A percentile compares a stretch with the other conserved stretches of the same genome.
Evolutionary conservation across 2,797 vertebrate genomes (phyloP).

Genomic region (Alcedo quadribrachys): DNA sequence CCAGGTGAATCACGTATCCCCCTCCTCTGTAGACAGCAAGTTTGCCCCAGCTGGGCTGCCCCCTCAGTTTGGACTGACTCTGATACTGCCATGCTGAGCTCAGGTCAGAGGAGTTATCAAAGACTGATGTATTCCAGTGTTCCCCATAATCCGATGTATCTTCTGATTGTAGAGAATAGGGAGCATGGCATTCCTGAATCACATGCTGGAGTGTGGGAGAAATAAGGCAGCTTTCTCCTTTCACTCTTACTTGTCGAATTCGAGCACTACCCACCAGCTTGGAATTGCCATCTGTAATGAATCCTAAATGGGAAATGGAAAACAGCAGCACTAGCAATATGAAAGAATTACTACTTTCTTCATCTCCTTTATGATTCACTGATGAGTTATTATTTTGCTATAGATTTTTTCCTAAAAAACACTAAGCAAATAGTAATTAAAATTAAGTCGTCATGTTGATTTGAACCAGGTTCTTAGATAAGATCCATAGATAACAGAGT

Average conservation of each 20-base stretch:
- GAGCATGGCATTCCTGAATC: conserved; percentile 78
- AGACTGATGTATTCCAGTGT: conserved; percentile 80
- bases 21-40: conserved; percentile 89
- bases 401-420: background rate
- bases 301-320: conserved; percentile 79
- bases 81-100: conserved; percentile 86
- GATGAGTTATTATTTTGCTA: background rate
- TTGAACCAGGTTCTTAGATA: background rate
- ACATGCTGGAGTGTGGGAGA: conserved; percentile 73
- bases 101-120: conserved; percentile 66
- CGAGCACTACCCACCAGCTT: conserved; percentile 91
- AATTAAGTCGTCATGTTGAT: background rate
- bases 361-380: background rate
- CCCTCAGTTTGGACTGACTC: conserved; percentile 82
- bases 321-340: conserved; percentile 7
- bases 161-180: conserved; percentile 88
- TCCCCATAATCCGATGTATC: conserved; percentile 84
- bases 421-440: background rate
- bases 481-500: background rate
- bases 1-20: conserved; percentile 88
- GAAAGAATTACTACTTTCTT: background rate
- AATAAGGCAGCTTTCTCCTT: conserved; percentile 80
- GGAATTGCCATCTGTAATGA: conserved; percentile 95
- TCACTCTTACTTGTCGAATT: conserved; percentile 91
- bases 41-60: conserved; percentile 87